Evolutionary conservation across 92 coral and sea anemone species (phyloP).

Genomic region (Galaxea fascicularis): DNA sequence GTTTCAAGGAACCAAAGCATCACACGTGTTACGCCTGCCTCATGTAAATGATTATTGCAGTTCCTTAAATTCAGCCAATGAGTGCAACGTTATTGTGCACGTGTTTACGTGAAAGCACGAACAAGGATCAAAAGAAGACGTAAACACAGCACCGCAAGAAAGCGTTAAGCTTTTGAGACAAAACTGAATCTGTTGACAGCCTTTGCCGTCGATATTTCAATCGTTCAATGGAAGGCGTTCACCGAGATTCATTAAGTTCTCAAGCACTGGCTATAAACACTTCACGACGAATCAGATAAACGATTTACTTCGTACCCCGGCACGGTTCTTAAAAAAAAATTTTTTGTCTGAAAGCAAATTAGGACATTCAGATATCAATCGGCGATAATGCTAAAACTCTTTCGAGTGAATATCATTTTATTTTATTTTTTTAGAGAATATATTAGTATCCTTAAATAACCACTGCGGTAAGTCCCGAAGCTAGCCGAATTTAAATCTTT

Average conservation of each 20-base stretch:
- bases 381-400: not conserved
- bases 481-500: not conserved
- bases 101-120: conserved; percentile 23
- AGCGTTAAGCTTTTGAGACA: conserved; percentile 22
- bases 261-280: not conserved
- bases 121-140: conserved; percentile 1
- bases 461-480: not conserved
- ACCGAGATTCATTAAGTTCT: conserved; percentile 12
- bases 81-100: not conserved
- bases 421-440: not conserved
- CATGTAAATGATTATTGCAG: not conserved
- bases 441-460: not conserved
- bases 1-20: not conserved
- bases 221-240: conserved; percentile 21
- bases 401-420: not conserved
- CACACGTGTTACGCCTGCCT: not conserved
- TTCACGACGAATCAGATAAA: conserved; percentile 6
- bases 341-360: conserved; percentile 44
- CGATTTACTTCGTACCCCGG: conserved; percentile 3
- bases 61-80: conserved; percentile 6
- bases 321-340: not conserved
- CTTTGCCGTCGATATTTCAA: conserved; percentile 29
- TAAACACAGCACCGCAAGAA: conserved; percentile 17
- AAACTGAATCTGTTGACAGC: conserved; percentile 4
- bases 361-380: conserved; percentile 21